These are phyloP conservation scores for Zootoca vivipara DNA, from an alignment of 2,113 vertebrate genomes.

Conservation along the genomic window DNA sequence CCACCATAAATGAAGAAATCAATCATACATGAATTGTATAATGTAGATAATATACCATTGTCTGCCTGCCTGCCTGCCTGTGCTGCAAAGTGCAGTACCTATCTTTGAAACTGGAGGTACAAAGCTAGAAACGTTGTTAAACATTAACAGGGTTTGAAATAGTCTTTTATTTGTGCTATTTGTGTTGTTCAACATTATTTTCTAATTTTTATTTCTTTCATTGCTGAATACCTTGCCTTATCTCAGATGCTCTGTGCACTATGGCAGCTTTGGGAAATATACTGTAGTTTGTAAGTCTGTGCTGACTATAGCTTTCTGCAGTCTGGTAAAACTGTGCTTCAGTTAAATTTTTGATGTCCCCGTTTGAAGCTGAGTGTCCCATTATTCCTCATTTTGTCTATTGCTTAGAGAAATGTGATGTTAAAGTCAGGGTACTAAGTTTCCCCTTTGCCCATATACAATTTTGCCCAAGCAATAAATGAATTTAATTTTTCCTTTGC, in stretches of 20 bases:
- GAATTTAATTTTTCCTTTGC: constrained; percentile 16
- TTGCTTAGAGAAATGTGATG: not conserved
- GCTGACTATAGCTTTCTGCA: not conserved
- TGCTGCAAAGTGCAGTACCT: not conserved
- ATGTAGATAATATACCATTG: not conserved
- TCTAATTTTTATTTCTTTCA: not conserved
- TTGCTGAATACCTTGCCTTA: not conserved
- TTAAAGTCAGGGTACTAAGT: not conserved
- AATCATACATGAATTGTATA: not conserved
- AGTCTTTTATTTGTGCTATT: not conserved
- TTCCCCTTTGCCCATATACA: not conserved
- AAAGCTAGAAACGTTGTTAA: not conserved
- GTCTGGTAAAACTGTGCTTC: not conserved
- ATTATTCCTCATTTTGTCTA: not conserved
- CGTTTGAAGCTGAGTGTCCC: not conserved
- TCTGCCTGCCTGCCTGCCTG: too few species aligned
- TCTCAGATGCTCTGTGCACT: not conserved
- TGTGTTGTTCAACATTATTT: not conserved
- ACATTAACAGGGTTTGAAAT: not conserved
- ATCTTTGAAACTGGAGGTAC: not conserved
- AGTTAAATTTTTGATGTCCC: not conserved
- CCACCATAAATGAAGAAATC: not conserved
- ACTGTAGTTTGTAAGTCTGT: not conserved
- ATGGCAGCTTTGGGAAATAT: not conserved
- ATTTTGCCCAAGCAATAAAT: constrained; percentile 10